Percentiles rank a stretch among this genome's conserved stretches.
phyloP scores from a whole-genome alignment of 2,113 vertebrate genomes.

The Todiramphus saurophagus region DNA sequence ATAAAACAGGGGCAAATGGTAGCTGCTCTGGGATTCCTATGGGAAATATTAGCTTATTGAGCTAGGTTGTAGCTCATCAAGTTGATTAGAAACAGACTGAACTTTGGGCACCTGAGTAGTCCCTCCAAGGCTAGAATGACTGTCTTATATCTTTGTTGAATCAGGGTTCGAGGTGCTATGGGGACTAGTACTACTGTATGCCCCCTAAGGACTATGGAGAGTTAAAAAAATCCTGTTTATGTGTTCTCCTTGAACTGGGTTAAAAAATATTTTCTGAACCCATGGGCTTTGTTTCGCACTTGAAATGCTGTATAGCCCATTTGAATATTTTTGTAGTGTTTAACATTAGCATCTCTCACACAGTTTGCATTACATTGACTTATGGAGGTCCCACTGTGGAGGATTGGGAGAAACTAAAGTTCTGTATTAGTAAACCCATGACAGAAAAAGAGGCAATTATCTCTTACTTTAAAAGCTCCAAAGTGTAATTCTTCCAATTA shows the following conservation, averaged over 20 bases:
- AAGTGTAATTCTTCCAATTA: slow-evolving; percentile 53
- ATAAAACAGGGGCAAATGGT: background rate
- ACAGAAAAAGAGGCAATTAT: slow-evolving; percentile 58
- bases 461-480: slow-evolving; percentile 42
- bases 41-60: background rate
- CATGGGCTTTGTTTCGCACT: slow-evolving; percentile 53
- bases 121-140: background rate
- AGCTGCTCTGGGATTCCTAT: background rate
- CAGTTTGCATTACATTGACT: slow-evolving; percentile 61
- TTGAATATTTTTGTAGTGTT: slow-evolving; percentile 55
- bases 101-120: background rate
- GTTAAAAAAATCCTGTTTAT: slow-evolving; percentile 34
- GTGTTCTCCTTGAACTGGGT: background rate
- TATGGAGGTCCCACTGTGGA: slow-evolving; percentile 57
- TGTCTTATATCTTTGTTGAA: background rate
- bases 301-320: slow-evolving; percentile 46
- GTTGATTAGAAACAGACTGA: background rate
- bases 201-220: background rate
- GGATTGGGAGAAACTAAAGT: slow-evolving; percentile 29
- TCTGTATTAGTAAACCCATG: slow-evolving; percentile 38
- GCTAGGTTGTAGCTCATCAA: background rate
- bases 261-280: slow-evolving; percentile 46
- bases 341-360: slow-evolving; percentile 51
- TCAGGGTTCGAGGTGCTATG: background rate
- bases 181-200: background rate